Conservation (phyloP, 1,140 invertebrate species). For the Meloidogyne chitwoodi region DNA sequence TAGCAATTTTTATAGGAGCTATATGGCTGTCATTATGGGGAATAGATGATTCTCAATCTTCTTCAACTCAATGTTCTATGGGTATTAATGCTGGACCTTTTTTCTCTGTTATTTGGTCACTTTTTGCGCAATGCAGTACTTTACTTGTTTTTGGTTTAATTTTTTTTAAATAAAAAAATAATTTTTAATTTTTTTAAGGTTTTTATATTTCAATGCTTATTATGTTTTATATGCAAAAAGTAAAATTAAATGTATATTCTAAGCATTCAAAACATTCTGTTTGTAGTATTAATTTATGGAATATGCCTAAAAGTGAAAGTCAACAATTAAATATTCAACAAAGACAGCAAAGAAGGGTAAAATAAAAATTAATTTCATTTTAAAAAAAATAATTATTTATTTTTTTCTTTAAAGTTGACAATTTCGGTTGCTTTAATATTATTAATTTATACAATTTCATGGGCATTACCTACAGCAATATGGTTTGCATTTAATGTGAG, state of each 20-base stretch:
- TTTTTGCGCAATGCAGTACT: constrained; percentile 2
- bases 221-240: background rate
- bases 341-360: background rate
- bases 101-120: background rate
- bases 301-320: background rate
- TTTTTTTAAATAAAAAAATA: background rate
- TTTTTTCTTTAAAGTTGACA: background rate
- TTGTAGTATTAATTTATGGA: background rate
- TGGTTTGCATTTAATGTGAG: constrained; percentile 5
- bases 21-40: background rate
- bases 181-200: background rate
- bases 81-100: constrained; percentile 3
- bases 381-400: background rate
- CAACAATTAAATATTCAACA: background rate
- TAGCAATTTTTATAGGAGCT: background rate
- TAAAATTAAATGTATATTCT: background rate
- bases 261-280: background rate
- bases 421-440: background rate
- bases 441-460: background rate
- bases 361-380: background rate
- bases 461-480: constrained; percentile 2
- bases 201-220: constrained; percentile 1
- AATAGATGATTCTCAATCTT: background rate
- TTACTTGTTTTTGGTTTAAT: background rate
- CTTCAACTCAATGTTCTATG: constrained; percentile 5